Conservation (phyloP, 2,113 vertebrate genomes). For the Xenopus tropicalis region DNA sequence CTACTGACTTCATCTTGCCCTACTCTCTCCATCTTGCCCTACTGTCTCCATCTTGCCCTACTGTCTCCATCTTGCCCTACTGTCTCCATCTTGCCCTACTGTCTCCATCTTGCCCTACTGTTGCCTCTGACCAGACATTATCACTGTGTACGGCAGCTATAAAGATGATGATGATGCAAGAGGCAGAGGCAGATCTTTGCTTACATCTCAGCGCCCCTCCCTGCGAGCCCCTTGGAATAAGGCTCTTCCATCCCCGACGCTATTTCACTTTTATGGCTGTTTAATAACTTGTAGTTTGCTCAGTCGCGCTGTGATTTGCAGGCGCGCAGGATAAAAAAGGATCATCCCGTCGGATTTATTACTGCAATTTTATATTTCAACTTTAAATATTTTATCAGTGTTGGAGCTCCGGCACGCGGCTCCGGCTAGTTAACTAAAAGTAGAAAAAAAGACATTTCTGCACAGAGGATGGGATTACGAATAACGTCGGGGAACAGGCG, state of each 20-base stretch:
- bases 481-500: background rate
- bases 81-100: no score
- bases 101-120: no score
- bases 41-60: no score
- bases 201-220: background rate
- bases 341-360: slow-evolving; percentile 31
- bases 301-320: slow-evolving; percentile 16
- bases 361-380: slow-evolving; percentile 23
- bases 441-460: background rate
- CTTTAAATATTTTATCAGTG: slow-evolving; percentile 32
- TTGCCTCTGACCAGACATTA: no score
- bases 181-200: background rate
- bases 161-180: no score
- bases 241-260: background rate
- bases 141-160: no score
- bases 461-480: no score
- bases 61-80: no score
- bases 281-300: slow-evolving; percentile 25
- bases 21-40: no score
- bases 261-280: slow-evolving; percentile 12
- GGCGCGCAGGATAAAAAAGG: background rate
- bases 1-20: no score
- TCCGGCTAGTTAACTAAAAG: background rate
- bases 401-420: background rate
- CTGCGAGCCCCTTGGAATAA: background rate